These are phyloP conservation scores for Otolemur crassicaudatus DNA, from an alignment of 2,797 vertebrate species.

Conservation along the genomic window DNA sequence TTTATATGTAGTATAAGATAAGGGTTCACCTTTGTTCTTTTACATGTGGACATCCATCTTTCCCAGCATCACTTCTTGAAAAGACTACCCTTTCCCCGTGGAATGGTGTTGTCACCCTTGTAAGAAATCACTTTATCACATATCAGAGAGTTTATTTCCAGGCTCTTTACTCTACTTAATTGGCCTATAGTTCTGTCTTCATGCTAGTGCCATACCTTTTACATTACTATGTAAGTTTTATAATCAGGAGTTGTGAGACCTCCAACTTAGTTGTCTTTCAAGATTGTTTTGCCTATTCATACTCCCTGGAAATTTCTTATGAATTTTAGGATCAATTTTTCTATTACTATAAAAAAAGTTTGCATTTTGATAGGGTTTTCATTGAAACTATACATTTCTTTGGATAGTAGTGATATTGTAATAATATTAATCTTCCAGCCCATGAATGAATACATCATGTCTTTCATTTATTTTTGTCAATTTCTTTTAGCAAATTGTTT, in stretches of 20 bases:
- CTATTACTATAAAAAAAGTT: not conserved
- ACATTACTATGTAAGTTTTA: not conserved
- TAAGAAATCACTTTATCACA: not conserved
- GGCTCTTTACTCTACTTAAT: not conserved
- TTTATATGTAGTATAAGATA: not conserved
- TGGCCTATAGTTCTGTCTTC: not conserved
- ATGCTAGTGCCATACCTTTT: not conserved
- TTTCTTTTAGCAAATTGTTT: not conserved
- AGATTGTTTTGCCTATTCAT: not conserved
- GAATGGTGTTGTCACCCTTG: not conserved
- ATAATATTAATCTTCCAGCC: not conserved
- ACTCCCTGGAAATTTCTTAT: not conserved
- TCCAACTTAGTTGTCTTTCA: not conserved
- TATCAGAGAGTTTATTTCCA: not conserved
- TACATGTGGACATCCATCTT: not conserved
- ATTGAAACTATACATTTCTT: not conserved
- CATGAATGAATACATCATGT: not conserved
- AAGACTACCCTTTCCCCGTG: not conserved
- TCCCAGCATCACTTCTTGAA: not conserved
- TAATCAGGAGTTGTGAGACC: not conserved
- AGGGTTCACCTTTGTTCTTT: not conserved
- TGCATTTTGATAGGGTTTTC: not conserved
- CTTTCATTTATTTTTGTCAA: not conserved
- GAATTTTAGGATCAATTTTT: not conserved
- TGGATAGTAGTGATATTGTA: not conserved